A percentile compares a stretch with the other conserved stretches of the same genome.
Conservation (phyloP, 2,797 vertebrate genomes). For the Siniperca undulata region DNA sequence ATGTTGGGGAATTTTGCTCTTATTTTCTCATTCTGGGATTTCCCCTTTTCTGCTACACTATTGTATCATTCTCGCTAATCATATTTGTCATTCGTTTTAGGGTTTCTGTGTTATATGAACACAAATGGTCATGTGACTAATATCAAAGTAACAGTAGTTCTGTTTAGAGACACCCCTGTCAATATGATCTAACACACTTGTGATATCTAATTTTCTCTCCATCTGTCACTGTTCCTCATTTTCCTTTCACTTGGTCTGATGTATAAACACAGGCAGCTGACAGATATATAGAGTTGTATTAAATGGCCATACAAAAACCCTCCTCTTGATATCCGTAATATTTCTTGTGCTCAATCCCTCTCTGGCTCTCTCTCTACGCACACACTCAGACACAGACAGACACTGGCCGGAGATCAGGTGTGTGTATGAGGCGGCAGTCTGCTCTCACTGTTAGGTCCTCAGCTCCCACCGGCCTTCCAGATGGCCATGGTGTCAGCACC, state of each 20-base stretch:
- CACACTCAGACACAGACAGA: slow-evolving; percentile 4
- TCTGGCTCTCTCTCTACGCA: not conserved
- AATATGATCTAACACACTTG: slow-evolving; percentile 42
- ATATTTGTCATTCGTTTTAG: slow-evolving; percentile 8
- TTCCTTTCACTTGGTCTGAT: slow-evolving; percentile 24
- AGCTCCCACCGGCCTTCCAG: slow-evolving; percentile 76
- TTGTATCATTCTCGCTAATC: slow-evolving; percentile 1
- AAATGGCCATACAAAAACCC: slow-evolving; percentile 15
- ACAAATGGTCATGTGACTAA: slow-evolving; percentile 45
- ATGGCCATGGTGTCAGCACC: slow-evolving; percentile 68
- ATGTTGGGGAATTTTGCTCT: not conserved
- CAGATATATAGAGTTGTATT: slow-evolving; percentile 20
- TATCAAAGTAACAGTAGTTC: slow-evolving; percentile 39
- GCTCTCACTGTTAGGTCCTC: slow-evolving; percentile 65
- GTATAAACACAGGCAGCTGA: slow-evolving; percentile 34
- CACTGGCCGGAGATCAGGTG: slow-evolving; percentile 57
- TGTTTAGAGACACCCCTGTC: slow-evolving; percentile 26
- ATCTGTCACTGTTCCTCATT: slow-evolving; percentile 55
- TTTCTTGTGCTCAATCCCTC: not conserved
- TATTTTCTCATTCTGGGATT: not conserved
- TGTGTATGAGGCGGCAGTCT: slow-evolving; percentile 65
- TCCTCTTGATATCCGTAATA: slow-evolving; percentile 20
- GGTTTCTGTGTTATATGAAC: slow-evolving; percentile 7
- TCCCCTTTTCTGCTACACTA: not conserved
- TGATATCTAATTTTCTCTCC: slow-evolving; percentile 48